A percentile compares a stretch with the other conserved stretches of the same genome.
phyloP scores from a whole-genome alignment of 1,140 invertebrate genomes.

The Zophobas morio region DNA sequence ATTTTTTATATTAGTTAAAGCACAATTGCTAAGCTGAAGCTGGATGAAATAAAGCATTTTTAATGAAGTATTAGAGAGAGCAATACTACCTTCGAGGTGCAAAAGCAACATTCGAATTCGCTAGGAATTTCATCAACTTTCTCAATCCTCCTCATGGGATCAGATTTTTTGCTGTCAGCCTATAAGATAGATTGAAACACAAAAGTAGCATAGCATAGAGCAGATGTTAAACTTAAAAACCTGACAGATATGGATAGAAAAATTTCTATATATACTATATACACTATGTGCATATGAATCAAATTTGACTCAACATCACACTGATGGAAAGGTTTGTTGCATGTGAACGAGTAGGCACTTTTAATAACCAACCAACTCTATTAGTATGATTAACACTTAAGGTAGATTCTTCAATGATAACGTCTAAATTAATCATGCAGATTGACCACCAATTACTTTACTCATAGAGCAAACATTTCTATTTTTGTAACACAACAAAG shows the following conservation, averaged over 20 bases:
- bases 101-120: slow-evolving; percentile 97
- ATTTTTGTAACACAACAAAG: too few relatives aligned
- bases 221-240: slow-evolving; percentile 46
- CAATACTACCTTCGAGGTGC: slow-evolving; percentile 90
- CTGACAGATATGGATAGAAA: slow-evolving; percentile 10
- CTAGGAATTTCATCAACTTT: slow-evolving; percentile 86
- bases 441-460: slow-evolving; percentile 17
- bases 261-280: slow-evolving; percentile 11
- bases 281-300: slow-evolving; percentile 28
- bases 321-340: slow-evolving; percentile 18
- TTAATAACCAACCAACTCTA: slow-evolving; percentile 2
- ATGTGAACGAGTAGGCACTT: background rate
- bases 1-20: slow-evolving; percentile 13
- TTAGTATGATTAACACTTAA: slow-evolving; percentile 14
- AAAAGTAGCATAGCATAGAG: slow-evolving; percentile 50
- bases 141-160: slow-evolving; percentile 76
- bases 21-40: slow-evolving; percentile 47
- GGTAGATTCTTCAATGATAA: slow-evolving; percentile 13
- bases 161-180: slow-evolving; percentile 79
- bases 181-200: slow-evolving; percentile 69
- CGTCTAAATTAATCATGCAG: slow-evolving; percentile 18
- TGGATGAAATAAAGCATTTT: slow-evolving; percentile 50
- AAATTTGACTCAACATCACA: slow-evolving; percentile 33
- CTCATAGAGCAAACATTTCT: background rate
- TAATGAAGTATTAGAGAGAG: slow-evolving; percentile 55